A percentile compares a stretch with the other conserved stretches of the same genome.
Evolutionary conservation across 30 jellyfish, hydroid and myxozoan species (phyloP).

Genomic region (Kudoa iwatai): DNA sequence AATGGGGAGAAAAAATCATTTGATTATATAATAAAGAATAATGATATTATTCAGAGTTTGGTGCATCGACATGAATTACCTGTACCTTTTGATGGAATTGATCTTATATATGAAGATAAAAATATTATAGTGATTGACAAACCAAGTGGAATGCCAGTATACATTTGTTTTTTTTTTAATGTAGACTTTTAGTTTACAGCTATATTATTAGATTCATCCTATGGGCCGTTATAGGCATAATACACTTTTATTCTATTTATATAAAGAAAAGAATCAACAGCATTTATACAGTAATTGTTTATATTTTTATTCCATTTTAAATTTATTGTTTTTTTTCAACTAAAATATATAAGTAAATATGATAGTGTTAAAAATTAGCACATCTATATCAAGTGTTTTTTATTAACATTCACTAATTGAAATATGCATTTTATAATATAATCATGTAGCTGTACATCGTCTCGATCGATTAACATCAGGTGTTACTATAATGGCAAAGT

Average conservation of each 20-base stretch:
- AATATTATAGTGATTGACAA: constrained; percentile 30
- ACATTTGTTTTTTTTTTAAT: no score
- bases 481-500: constrained; percentile 38
- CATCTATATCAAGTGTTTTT: neutral
- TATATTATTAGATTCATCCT: constrained; percentile 16
- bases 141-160: constrained; percentile 61
- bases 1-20: constrained; percentile 13
- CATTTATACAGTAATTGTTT: constrained; percentile 10
- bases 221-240: constrained; percentile 73
- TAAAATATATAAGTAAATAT: no score
- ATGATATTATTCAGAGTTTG: constrained; percentile 13
- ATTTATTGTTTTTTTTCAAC: neutral
- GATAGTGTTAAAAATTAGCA: no score
- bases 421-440: neutral
- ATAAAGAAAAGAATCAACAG: constrained; percentile 16
- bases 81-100: constrained; percentile 13
- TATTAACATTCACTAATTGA: neutral
- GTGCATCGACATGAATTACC: constrained; percentile 86
- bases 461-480: constrained; percentile 78
- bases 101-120: constrained; percentile 14
- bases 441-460: constrained; percentile 59
- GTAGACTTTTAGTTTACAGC: no score
- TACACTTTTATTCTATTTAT: constrained; percentile 30
- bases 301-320: neutral
- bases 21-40: constrained; percentile 6